Evolutionary conservation across 2,797 vertebrate species (phyloP).

Genomic region (Buceros bicornis): DNA sequence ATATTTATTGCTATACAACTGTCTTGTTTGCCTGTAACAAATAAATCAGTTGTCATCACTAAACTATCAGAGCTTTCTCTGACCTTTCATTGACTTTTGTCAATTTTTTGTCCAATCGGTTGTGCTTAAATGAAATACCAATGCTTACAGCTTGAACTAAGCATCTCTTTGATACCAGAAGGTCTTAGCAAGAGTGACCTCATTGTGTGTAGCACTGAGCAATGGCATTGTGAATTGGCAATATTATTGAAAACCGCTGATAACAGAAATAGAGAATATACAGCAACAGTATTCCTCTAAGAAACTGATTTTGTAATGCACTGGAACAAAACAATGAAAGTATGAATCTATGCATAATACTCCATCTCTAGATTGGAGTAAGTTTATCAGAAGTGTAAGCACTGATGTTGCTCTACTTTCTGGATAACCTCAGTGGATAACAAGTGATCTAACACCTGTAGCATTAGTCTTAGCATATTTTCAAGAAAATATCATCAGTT

Average conservation of each 20-base stretch:
- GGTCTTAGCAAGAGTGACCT: not conserved
- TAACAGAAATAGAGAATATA: not conserved
- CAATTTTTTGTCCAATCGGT: slow-evolving; percentile 31
- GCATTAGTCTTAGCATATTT: not conserved
- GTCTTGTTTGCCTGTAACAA: not conserved
- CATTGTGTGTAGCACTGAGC: not conserved
- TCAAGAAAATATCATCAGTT: not conserved
- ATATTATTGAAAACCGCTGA: slow-evolving; percentile 31
- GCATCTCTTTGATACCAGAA: slow-evolving; percentile 48
- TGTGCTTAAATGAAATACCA: slow-evolving; percentile 21
- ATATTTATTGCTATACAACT: not conserved
- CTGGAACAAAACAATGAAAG: not conserved
- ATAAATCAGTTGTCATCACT: slow-evolving; percentile 53
- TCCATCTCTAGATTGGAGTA: not conserved
- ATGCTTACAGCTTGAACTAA: slow-evolving; percentile 38
- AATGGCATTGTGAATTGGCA: not conserved
- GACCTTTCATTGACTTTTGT: slow-evolving; percentile 31
- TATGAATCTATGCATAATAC: not conserved
- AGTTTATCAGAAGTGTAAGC: not conserved
- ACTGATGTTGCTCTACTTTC: not conserved
- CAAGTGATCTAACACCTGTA: not conserved
- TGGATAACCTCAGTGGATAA: not conserved
- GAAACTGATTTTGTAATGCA: not conserved
- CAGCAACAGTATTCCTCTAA: not conserved
- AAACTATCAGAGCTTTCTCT: slow-evolving; percentile 40